Conservation (phyloP, 2,113 vertebrate genomes). For the Phoxinus phoxinus region DNA sequence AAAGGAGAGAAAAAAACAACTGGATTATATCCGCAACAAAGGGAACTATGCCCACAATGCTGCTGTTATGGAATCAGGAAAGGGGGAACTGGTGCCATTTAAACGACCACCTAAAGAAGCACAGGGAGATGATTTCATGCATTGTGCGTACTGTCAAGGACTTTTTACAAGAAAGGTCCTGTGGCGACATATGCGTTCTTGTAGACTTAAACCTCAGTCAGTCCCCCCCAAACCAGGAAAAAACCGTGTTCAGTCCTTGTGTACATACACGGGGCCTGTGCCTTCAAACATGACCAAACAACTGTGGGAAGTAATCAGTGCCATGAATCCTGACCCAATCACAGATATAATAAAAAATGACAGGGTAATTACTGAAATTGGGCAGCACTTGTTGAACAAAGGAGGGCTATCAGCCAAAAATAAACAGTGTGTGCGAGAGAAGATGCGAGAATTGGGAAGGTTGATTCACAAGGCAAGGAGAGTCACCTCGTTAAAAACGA, state of each 20-base stretch:
- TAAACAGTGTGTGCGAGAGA: no score
- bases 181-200: conserved; percentile 49
- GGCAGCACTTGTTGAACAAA: conserved; percentile 61
- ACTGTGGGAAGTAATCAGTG: conserved; percentile 51
- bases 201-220: conserved; percentile 45
- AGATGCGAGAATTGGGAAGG: no score
- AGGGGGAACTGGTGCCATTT: conserved; percentile 53
- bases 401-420: conserved; percentile 52
- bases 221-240: conserved; percentile 53
- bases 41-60: conserved; percentile 4
- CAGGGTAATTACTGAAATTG: conserved; percentile 47
- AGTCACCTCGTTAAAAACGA: conserved; percentile 41
- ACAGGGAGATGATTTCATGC: conserved; percentile 56
- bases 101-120: conserved; percentile 46
- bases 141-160: conserved; percentile 58
- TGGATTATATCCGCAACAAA: no score
- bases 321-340: conserved; percentile 59
- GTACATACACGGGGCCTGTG: conserved; percentile 44
- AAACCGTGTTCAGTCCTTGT: conserved; percentile 53
- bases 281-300: conserved; percentile 48
- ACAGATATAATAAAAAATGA: conserved; percentile 52
- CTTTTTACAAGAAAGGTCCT: conserved; percentile 59
- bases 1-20: no score
- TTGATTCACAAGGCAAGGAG: conserved; percentile 47
- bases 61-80: conserved; percentile 56